Percentiles rank a stretch among this genome's conserved stretches.
phyloP scores from a whole-genome alignment of 2,888 invertebrate genomes.

The Drosophila peninsularis region DNA sequence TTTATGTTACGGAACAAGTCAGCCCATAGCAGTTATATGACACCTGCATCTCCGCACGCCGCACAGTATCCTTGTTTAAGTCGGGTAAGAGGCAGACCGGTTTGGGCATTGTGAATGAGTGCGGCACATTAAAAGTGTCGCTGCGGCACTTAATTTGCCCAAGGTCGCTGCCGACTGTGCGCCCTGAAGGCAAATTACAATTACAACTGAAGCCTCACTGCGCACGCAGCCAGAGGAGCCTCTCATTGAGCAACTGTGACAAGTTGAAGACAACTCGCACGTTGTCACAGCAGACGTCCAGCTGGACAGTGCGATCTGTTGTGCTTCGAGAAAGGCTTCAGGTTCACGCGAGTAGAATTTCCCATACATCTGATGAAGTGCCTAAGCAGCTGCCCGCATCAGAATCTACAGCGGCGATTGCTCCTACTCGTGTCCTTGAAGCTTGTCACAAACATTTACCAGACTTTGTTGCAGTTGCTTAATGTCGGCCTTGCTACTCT shows the following conservation, averaged over 20 bases:
- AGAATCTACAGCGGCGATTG: background rate
- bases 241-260: conserved; percentile 3
- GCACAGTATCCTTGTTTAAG: background rate
- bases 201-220: conserved; percentile 3
- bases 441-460: background rate
- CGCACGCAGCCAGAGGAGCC: conserved; percentile 5
- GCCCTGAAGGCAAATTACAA: conserved; percentile 6
- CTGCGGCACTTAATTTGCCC: conserved; percentile 1
- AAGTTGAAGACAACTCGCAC: conserved; percentile 1
- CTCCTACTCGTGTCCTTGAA: conserved; percentile 3
- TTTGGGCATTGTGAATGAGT: background rate
- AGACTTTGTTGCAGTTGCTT: background rate
- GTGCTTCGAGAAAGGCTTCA: background rate
- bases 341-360: background rate
- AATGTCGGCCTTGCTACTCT: background rate
- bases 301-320: background rate
- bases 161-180: conserved; percentile 1
- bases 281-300: background rate
- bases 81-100: background rate
- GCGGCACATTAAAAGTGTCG: conserved; percentile 5
- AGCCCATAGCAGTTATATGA: background rate
- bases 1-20: no score
- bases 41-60: background rate
- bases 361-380: no score
- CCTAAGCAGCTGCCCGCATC: background rate